Evolutionary conservation across 2,888 invertebrate species (phyloP), one percentile per base, ranked within the genome.

Genomic region (Panzeria rudis): DNA sequence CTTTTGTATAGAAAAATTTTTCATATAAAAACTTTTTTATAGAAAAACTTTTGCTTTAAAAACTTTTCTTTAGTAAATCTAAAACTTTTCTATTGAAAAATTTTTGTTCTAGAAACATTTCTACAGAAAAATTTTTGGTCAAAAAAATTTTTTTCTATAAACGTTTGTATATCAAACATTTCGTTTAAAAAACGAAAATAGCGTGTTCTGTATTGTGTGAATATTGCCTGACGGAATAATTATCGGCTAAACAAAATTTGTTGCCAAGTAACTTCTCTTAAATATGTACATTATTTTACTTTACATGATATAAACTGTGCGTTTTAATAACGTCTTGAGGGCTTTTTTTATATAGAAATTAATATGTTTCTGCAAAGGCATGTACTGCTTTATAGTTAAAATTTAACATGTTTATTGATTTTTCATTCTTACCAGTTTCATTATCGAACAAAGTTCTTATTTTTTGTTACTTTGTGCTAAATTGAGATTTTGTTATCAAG

Each of bases 321-420:
- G 25, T 11, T 54, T 13, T 4, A 29, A 29, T 2, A 4, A 4
- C 29, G 15, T 23, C 54, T 23, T 4, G 6, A 25, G 54, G 25
- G 0, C 15, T 54, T 25, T 25, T 25, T 6, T 54, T 7, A 23
- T 3, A 25, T 13, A 11, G 13, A 25, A 54, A 29, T 25, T 15
- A 25, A 54, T 25, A 15, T 5, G 50, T 25, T 25, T 25, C 5
- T 25, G 7, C 1, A 23, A 29, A 7, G 9, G 32, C 6, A 9
- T 54, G 1, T 2, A 38, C 4, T 15, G 3, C 4, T 17, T 17
- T 11, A 25, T 59, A n/a, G 50, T 15, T 50, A 38, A 25, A 52
- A 68, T 77, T 66, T 47, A 61, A 68, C 17, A 23, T 50, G 41
- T 47, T 61, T 75, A 81, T 75, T 68, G 61, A 75, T 61, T 75